Evolutionary conservation across 1,140 invertebrate genomes (phyloP), one percentile per base, ranked within the genome.

Genomic region (Euura lappo): DNA sequence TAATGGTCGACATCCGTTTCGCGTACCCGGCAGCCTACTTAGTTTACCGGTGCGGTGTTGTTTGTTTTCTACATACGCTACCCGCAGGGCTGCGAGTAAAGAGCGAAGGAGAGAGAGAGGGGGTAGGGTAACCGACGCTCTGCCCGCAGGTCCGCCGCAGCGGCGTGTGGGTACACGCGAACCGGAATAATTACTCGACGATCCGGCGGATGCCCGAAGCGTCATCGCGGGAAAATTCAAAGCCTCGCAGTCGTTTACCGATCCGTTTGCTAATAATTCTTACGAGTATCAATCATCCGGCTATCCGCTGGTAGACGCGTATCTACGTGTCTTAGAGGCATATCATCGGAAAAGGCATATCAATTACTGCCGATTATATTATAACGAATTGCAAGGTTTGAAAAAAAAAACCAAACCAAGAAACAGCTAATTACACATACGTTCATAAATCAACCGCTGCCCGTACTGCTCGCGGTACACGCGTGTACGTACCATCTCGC

Each of bases 351-450:
- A 83, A 79, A 79, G 74, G 75, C 82, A 84, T 80, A 83, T 81
- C 80, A 81, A 85, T 86, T 85, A 84, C 79, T 78, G 81, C 84
- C 83, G 85, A 87, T 84, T 86, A 86, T 87, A 60, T 28, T 28
- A 28, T 81, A 84, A 84, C 83, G 51, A 83, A 86, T 85, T 87
- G 85, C 83, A 80, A 79, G 79, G 77, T 28, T 75, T 77, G 74
- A 28, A 28, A 28, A 28, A 28, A 28, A 28, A 28, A 28, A 28
- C 28, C 28, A 28, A 28, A 28, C 51, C 8, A 11, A 80, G 71
- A 83, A 86, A 84, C 84, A 85, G 71, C 77, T 85, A 86, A 86
- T 86, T 84, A 85, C 76, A 78, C 74, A 75, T 74, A n/a, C n/a
- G n/a, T 60, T 60, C 80, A 84, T 87, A 83, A 84, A 86, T 87